phyloP scores from a whole-genome alignment of 2,113 vertebrate species.

The Ceratotherium simum region DNA sequence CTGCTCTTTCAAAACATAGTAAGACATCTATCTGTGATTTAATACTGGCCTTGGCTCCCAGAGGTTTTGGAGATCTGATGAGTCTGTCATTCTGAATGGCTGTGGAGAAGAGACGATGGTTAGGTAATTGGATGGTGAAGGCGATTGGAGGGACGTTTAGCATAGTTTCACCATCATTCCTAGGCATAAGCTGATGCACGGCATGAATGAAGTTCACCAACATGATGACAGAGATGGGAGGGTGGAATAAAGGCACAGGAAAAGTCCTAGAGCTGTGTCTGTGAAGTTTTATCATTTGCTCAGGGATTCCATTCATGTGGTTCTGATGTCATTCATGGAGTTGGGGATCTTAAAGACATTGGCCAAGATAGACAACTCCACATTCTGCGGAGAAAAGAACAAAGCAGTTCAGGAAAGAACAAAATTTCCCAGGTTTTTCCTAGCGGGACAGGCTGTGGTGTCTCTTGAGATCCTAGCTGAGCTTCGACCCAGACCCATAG shows the following conservation, averaged over 20 bases:
- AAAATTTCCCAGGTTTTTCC: background rate
- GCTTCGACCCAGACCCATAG: background rate
- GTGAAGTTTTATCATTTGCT: background rate
- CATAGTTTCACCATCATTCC: background rate
- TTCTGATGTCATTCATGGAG: background rate
- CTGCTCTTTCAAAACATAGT: background rate
- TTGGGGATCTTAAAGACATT: background rate
- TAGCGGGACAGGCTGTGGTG: background rate
- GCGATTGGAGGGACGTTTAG: background rate
- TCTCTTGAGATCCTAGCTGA: background rate
- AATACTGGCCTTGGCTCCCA: background rate
- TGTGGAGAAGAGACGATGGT: background rate
- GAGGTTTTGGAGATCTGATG: background rate
- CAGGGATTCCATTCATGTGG: background rate
- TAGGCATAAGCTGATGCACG: background rate
- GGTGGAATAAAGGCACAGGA: background rate
- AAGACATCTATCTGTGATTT: background rate
- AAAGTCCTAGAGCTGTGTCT: background rate
- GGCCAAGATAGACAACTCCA: fast-evolving
- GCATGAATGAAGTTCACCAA: background rate
- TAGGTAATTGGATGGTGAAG: background rate
- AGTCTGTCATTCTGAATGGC: background rate
- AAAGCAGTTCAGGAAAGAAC: background rate
- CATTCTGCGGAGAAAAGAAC: too few species aligned
- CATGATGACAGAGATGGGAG: background rate